A percentile compares a stretch with the other conserved stretches of the same genome.
These are phyloP conservation scores for Guaruba guarouba DNA, from an alignment of 2,113 vertebrate genomes.

Conservation along the genomic window DNA sequence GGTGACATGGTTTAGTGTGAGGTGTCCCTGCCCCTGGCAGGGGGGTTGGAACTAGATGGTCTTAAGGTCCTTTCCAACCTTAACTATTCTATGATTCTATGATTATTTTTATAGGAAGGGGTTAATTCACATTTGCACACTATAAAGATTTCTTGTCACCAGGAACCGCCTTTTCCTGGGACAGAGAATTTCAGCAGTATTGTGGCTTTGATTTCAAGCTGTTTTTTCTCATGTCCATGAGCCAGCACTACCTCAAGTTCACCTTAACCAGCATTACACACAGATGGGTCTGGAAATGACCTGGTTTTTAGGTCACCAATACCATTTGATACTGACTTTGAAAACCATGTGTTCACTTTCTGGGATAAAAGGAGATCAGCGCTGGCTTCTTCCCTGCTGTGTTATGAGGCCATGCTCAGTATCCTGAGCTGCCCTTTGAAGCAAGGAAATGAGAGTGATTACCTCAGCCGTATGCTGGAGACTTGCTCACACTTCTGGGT, in stretches of 20 bases:
- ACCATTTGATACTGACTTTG: neutral
- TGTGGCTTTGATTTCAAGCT: neutral
- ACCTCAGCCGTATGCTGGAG: neutral
- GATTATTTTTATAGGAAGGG: neutral
- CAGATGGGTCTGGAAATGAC: neutral
- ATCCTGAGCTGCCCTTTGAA: neutral
- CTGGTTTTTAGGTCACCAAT: neutral
- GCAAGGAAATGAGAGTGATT: neutral
- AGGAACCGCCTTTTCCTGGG: neutral
- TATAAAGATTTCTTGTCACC: neutral
- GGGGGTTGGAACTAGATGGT: too few species aligned
- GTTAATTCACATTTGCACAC: neutral
- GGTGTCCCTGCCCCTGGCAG: too few species aligned
- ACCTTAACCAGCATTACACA: neutral
- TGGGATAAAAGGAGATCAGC: neutral
- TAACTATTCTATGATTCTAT: too few species aligned
- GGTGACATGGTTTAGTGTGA: too few species aligned
- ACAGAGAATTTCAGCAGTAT: neutral
- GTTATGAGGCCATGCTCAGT: neutral
- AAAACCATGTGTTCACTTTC: rapidly evolving
- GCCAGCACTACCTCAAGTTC: neutral
- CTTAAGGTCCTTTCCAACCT: too few species aligned
- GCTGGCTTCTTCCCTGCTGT: neutral
- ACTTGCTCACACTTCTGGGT: neutral
- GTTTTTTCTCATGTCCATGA: neutral